Base-by-base conservation (phyloP, 2,888 invertebrate species). In the Cartodere bifasciata region DNA sequence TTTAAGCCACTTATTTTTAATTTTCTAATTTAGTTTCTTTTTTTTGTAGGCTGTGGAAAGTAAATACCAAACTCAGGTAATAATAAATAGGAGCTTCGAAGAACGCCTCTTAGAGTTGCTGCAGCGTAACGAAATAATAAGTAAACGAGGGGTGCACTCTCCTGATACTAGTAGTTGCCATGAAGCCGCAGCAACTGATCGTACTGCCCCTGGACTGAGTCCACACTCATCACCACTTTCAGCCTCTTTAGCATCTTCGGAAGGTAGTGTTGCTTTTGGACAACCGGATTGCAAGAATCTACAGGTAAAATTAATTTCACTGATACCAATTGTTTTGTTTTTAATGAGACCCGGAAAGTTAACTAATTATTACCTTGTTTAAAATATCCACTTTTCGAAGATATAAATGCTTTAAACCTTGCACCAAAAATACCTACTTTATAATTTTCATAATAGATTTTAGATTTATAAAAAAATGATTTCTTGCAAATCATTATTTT, bases 171-270 rank as follows among this genome's bases (percentile, higher is more conserved):
- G 63, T 33, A 67, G 65, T 47, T 67, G 67, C 41, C 61, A 60
- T 54, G 68, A 69, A 45, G 61, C 66, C 20, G 46, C 49, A 4
- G 42, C 50, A 6, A 66, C 64, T 2, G 58, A 55, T 48, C 41
- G 65, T 60, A 52, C 65, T 53, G 40, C 51, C 44, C 44, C 56
- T 38, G 35, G 51, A 42, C 54, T 58, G 15, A 58, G 59, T 42
- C 53, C 61, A 5, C 67, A 67, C 35, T 71, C 72, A 32, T 74
- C 75, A 2, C 67, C 75, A 12, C 53, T 75, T 16, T 74, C 74
- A 4, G 68, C 68, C 6, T 75, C 75, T 26, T 52, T 75, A 38
- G 72, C 75, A 15, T 75, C 72, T 2, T 72, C 71, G 33, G 67
- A 67, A 44, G 64, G 53, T 48, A 66, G 55, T 51, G 50, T 38